Evolutionary conservation across 2,888 invertebrate species (phyloP).

Genomic region (Germaria angustata): DNA sequence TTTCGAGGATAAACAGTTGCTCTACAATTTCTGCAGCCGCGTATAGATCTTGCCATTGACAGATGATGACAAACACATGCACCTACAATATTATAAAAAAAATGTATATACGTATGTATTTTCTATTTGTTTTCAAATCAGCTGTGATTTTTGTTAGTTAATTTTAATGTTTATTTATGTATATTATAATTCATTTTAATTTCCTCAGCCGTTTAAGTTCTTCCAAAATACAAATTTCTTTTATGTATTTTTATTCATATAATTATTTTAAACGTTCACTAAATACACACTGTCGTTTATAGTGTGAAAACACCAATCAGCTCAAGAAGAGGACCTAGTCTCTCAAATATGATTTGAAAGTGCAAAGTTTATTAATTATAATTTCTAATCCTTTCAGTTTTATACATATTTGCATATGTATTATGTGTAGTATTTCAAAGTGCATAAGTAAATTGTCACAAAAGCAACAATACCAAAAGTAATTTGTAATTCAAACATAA

Average conservation of each 20-base stretch:
- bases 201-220: constrained; percentile 28
- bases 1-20: constrained; percentile 89
- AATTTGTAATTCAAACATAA: constrained; percentile 32
- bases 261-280: not conserved
- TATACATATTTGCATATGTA: not conserved
- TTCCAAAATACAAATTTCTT: not conserved
- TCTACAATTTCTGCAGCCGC: constrained; percentile 86
- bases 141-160: constrained; percentile 59
- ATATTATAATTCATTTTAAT: constrained; percentile 28
- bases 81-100: constrained; percentile 29
- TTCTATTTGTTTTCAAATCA: constrained; percentile 65
- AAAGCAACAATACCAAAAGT: constrained; percentile 48
- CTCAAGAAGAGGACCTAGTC: constrained; percentile 47
- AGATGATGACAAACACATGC: not conserved
- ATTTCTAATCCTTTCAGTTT: not conserved
- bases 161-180: constrained; percentile 57
- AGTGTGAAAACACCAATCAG: not conserved
- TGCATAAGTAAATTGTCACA: constrained; percentile 46
- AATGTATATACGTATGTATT: constrained; percentile 20
- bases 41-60: constrained; percentile 70
- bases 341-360: constrained; percentile 40
- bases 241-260: not conserved
- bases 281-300: constrained; percentile 2
- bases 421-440: not conserved
- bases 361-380: constrained; percentile 28